Evolutionary conservation across 2,797 vertebrate species (phyloP).

Genomic region (Schizothorax lantsangensis): DNA sequence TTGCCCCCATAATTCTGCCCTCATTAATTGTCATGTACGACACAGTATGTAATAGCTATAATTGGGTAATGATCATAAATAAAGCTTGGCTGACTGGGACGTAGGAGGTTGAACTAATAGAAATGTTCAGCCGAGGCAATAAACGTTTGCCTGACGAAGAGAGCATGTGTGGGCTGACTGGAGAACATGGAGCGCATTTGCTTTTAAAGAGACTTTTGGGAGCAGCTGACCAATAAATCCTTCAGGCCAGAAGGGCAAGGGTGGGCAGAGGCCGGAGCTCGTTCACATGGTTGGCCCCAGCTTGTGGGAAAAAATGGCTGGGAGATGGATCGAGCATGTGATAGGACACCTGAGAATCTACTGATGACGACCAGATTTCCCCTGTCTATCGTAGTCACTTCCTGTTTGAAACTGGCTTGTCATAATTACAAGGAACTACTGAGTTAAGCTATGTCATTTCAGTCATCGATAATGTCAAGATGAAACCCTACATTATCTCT

Average conservation of each 20-base stretch:
- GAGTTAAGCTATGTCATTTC: constrained; percentile 23
- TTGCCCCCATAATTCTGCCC: constrained; percentile 48
- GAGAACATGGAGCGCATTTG: constrained; percentile 66
- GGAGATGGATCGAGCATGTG: constrained; percentile 5
- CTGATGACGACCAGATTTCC: constrained; percentile 20
- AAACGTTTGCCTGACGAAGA: constrained; percentile 73
- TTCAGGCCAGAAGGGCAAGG: constrained; percentile 72
- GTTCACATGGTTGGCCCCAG: constrained; percentile 46
- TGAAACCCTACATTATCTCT: constrained; percentile 28
- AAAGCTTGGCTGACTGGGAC: constrained; percentile 66
- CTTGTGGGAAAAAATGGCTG: constrained; percentile 44
- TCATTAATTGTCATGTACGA: constrained; percentile 58
- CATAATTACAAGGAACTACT: constrained; percentile 50
- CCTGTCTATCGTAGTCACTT: constrained; percentile 20
- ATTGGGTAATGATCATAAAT: constrained; percentile 67
- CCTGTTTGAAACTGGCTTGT: constrained; percentile 45
- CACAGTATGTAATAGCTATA: constrained; percentile 38
- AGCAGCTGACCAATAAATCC: constrained; percentile 80
- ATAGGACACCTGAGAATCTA: constrained; percentile 38
- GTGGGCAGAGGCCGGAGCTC: constrained; percentile 55
- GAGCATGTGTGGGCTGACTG: constrained; percentile 77
- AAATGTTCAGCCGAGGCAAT: constrained; percentile 70
- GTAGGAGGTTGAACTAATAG: constrained; percentile 72
- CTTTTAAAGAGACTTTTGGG: constrained; percentile 66
- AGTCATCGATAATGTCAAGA: constrained; percentile 10